Conservation (phyloP, 2,797 vertebrate genomes). For the Siniperca scherzeri region DNA sequence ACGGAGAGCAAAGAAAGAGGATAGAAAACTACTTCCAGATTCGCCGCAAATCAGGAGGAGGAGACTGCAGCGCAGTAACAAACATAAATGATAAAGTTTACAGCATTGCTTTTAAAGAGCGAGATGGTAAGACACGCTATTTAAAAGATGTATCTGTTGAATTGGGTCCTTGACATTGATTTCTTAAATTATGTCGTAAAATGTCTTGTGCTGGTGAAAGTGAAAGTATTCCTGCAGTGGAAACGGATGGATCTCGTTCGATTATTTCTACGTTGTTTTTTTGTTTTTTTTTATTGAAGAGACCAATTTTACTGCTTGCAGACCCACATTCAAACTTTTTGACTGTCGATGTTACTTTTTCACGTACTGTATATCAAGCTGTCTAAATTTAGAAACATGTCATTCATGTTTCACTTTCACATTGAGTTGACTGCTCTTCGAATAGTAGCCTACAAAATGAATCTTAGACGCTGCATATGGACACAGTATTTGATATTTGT, state of each 20-base stretch:
- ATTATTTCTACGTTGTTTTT: no score
- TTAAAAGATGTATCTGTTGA: not conserved
- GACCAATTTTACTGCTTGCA: not conserved
- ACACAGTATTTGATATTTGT: not conserved
- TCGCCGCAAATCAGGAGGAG: conserved; percentile 72
- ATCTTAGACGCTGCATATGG: not conserved
- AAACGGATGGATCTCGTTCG: fast-evolving
- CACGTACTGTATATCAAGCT: no score
- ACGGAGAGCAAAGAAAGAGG: conserved; percentile 33
- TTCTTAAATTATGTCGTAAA: fast-evolving
- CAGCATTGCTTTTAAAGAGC: conserved; percentile 60
- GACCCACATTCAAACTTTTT: not conserved
- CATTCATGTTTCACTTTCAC: conserved; percentile 17
- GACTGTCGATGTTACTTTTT: not conserved
- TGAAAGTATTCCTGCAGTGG: not conserved
- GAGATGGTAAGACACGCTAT: conserved; percentile 45
- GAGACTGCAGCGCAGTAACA: conserved; percentile 61
- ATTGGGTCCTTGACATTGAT: not conserved
- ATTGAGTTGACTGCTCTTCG: not conserved
- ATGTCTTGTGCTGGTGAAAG: conserved; percentile 10
- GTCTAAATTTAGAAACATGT: no score
- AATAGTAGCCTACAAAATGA: not conserved
- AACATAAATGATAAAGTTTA: not conserved
- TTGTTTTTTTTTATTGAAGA: not conserved
- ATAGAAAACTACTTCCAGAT: conserved; percentile 60